Evolutionary conservation across 2,113 vertebrate species (phyloP).

Genomic region (Oryzias celebensis): DNA sequence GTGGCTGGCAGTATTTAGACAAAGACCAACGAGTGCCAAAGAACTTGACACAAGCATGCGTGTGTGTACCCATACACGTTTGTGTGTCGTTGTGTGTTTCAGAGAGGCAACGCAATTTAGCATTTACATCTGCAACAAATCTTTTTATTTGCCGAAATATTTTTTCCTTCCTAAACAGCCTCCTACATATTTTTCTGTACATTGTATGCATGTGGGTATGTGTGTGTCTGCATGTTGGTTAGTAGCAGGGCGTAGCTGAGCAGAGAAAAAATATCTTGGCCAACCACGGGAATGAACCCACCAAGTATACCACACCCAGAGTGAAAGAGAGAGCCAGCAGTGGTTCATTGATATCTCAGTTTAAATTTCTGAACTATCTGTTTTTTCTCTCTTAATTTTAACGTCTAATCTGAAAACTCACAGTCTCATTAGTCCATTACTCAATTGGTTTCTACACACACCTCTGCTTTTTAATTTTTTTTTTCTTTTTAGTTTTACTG

Average conservation of each 20-base stretch:
- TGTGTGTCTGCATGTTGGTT: constrained; percentile 48
- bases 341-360: constrained; percentile 21
- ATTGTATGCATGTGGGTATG: constrained; percentile 41
- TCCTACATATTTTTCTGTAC: constrained; percentile 63
- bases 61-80: constrained; percentile 19
- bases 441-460: not conserved
- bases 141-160: constrained; percentile 44
- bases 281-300: constrained; percentile 67
- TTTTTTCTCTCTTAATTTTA: constrained; percentile 24
- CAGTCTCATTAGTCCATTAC: constrained; percentile 3
- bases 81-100: constrained; percentile 9
- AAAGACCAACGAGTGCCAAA: constrained; percentile 50
- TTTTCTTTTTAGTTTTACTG: not conserved
- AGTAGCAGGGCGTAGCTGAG: constrained; percentile 69
- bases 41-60: constrained; percentile 27
- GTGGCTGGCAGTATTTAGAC: constrained; percentile 63
- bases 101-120: constrained; percentile 4
- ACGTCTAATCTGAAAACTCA: constrained; percentile 33
- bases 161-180: constrained; percentile 23
- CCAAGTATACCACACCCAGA: constrained; percentile 73
- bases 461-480: not conserved
- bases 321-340: constrained; percentile 29
- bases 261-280: constrained; percentile 71
- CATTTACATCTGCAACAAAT: constrained; percentile 46
- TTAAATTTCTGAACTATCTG: constrained; percentile 20